Base-by-base conservation (phyloP, 2,888 invertebrate genomes). In the Hypercompe scribonia region DNA sequence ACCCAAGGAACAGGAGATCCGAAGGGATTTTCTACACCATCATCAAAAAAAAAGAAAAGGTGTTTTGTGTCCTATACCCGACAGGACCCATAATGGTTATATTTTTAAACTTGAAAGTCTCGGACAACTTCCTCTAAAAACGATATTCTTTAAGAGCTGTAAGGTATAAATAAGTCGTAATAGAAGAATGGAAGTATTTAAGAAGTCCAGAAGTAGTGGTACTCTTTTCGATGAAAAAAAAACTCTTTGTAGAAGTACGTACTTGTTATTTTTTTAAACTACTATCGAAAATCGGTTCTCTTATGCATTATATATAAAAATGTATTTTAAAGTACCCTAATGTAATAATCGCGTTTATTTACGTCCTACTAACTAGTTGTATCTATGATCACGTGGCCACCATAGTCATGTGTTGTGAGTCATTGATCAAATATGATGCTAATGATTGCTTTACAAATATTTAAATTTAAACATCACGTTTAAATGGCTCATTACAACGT, bases 401-500 rank as follows among this genome's bases (percentile, higher is more conserved):
- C 61, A 31, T 54, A 42, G 42, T 64, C 63, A 34, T 64, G 46
- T 18, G 33, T 46, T 34, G 61, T 64, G 63, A 64, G 46, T 71
- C 64, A 65, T 34, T 34, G 10, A 33, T 34, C 69, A 70, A 64
- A 50, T 33, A 70, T 34, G 63, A 46, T 34, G 42, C 36, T 70
- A 64, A 70, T 70, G 33, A 31, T 64, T 54, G 33, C 54, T 39
- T 21, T 33, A 65, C 50, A 66, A 42, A 66, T 71, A 65, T 68
- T 72, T 64, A 65, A 54, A 72, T 68, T 36, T 68, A 68, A 68
- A 50, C 72, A 24, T 72, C 36, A 72, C 50, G 67, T 70, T 74
- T 78, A 72, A 54, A 69, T 68, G 74, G 65, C 66, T 75, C 65
- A 61, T 83, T 81, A 75, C 46, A 50, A 69, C 73, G 73, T 77